These are phyloP conservation scores for Hypotaenidia okinawae DNA, from an alignment of 2,797 vertebrate species.

Conservation along the genomic window DNA sequence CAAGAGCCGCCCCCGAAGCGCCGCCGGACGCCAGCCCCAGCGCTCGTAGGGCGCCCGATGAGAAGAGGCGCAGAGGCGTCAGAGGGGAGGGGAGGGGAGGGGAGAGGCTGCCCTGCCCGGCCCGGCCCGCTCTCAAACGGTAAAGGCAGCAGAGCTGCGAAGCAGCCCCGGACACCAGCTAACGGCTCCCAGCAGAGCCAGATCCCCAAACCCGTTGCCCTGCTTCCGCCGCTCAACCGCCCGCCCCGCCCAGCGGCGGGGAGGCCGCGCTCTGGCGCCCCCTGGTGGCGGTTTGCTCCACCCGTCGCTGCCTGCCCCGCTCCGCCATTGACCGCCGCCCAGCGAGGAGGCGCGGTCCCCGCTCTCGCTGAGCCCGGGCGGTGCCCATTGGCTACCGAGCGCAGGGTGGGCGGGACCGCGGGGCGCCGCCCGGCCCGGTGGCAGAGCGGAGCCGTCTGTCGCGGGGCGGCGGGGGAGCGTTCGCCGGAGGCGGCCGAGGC, in stretches of 20 bases:
- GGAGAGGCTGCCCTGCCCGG: no score
- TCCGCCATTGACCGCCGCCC: not conserved
- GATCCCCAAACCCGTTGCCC: no score
- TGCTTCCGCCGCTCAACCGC: no score
- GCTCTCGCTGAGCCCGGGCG: not conserved
- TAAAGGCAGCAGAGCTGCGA: no score
- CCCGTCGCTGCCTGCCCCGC: not conserved
- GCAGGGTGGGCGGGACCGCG: not conserved
- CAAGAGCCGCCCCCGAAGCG: rapidly evolving
- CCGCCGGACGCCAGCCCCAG: no score
- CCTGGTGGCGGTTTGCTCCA: not conserved
- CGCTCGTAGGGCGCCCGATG: no score
- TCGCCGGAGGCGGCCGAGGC: not conserved
- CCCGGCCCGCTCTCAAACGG: no score
- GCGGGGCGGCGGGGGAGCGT: not conserved
- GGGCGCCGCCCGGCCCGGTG: not conserved
- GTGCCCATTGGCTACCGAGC: not conserved
- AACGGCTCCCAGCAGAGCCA: no score
- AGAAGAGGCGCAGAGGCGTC: no score
- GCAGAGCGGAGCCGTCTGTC: not conserved
- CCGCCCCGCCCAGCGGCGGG: rapidly evolving
- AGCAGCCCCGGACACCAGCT: no score
- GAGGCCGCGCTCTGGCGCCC: not conserved
- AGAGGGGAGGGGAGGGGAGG: no score
- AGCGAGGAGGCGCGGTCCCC: not conserved